phyloP scores from a whole-genome alignment of 2,113 vertebrate species.

The Calonectris borealis region DNA sequence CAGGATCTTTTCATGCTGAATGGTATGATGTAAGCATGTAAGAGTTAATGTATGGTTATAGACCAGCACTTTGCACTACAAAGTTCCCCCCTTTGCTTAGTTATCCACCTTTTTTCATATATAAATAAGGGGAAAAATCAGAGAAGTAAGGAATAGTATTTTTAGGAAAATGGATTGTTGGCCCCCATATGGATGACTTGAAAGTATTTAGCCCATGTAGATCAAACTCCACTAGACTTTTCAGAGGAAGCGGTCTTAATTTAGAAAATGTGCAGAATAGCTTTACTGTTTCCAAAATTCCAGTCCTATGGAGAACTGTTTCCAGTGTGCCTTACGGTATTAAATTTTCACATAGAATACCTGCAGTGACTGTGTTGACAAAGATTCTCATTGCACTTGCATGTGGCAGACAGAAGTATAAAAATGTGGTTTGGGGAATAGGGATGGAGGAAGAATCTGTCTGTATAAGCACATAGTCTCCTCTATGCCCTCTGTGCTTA shows the following conservation, averaged over 20 bases:
- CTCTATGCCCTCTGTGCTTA: not conserved
- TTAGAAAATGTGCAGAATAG: not conserved
- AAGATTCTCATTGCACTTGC: not conserved
- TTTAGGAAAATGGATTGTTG: not conserved
- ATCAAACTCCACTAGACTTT: not conserved
- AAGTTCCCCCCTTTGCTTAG: not conserved
- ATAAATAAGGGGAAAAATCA: not conserved
- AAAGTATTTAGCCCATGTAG: not conserved
- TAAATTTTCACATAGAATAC: not conserved
- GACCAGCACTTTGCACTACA: not conserved
- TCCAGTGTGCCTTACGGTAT: not conserved
- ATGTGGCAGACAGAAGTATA: not conserved
- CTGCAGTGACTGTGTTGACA: not conserved
- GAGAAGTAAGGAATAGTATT: not conserved
- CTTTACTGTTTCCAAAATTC: not conserved
- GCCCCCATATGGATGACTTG: not conserved
- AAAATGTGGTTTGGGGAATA: not conserved
- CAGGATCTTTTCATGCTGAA: not conserved
- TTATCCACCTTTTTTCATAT: not conserved
- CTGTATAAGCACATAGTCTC: not conserved
- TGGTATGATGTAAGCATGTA: not conserved
- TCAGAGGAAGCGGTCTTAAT: not conserved
- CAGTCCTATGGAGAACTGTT: not conserved
- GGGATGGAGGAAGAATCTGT: not conserved
- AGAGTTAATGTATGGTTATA: not conserved